Evolutionary conservation across 2,888 invertebrate species (phyloP).

Genomic region (Anoplius nigerrimus): DNA sequence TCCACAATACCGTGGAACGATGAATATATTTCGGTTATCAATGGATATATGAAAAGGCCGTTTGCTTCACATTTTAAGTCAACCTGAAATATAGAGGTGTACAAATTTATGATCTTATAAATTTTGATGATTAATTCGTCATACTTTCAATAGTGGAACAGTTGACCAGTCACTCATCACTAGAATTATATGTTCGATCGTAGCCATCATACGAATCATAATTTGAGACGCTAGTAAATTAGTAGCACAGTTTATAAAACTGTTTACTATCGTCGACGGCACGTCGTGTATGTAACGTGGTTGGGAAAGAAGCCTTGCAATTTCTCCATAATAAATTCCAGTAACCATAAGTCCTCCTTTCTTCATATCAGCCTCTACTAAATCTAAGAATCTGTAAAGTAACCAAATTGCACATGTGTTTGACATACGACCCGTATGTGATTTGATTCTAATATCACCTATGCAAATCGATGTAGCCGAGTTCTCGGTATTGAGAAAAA

Average conservation of each 20-base stretch:
- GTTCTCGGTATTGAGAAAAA: slow-evolving; percentile 75
- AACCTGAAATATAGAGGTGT: slow-evolving; percentile 36
- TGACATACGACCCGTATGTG: background rate
- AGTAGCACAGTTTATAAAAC: slow-evolving; percentile 59
- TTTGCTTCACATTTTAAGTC: slow-evolving; percentile 57
- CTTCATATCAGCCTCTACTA: slow-evolving; percentile 54
- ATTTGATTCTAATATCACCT: slow-evolving; percentile 49
- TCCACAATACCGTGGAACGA: slow-evolving; percentile 61
- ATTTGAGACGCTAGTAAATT: slow-evolving; percentile 61
- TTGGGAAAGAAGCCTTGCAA: slow-evolving; percentile 58
- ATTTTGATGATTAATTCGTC: too few species aligned
- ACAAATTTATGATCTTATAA: background rate
- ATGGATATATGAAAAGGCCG: slow-evolving; percentile 56
- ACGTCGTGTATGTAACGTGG: slow-evolving; percentile 59
- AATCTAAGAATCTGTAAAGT: slow-evolving; percentile 54
- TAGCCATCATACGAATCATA: slow-evolving; percentile 56
- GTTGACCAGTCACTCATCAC: slow-evolving; percentile 49
- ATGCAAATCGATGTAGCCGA: slow-evolving; percentile 73
- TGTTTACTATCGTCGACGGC: slow-evolving; percentile 28
- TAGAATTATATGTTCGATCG: slow-evolving; percentile 59
- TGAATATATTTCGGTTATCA: slow-evolving; percentile 50
- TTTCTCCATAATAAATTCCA: slow-evolving; percentile 59
- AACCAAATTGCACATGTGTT: background rate
- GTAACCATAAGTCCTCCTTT: slow-evolving; percentile 50
- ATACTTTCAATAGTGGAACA: slow-evolving; percentile 62